phyloP scores from a whole-genome alignment of 2,888 invertebrate genomes.

The Cremastobaeus sp. region DNA sequence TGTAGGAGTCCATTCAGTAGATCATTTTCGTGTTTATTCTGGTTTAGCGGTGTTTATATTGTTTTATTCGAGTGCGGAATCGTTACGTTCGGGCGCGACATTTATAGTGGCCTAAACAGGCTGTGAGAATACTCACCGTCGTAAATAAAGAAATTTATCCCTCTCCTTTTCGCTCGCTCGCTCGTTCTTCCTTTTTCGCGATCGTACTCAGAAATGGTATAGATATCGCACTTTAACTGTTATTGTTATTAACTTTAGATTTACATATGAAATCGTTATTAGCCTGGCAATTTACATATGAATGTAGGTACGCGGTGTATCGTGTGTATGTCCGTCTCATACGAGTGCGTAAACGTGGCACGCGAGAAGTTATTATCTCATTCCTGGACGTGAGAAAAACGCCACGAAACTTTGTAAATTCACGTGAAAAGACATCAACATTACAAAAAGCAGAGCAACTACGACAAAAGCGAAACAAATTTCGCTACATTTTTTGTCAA shows the following conservation, averaged over 20 bases:
- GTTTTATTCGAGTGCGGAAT: slow-evolving; percentile 40
- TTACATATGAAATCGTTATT: slow-evolving; percentile 65
- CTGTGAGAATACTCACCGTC: too few relatives aligned
- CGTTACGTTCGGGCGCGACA: slow-evolving; percentile 40
- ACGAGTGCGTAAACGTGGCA: slow-evolving; percentile 58
- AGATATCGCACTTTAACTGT: slow-evolving; percentile 62
- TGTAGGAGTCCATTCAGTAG: slow-evolving; percentile 17
- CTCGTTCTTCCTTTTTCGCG: slow-evolving; percentile 36
- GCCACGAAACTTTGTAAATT: slow-evolving; percentile 33
- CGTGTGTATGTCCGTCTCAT: slow-evolving; percentile 57
- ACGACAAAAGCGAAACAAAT: slow-evolving; percentile 11
- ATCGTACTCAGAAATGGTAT: slow-evolving; percentile 44
- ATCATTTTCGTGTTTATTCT: slow-evolving; percentile 25
- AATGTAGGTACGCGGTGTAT: slow-evolving; percentile 59
- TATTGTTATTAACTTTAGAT: slow-evolving; percentile 65
- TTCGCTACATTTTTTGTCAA: slow-evolving; percentile 1
- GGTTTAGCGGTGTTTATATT: slow-evolving; percentile 31
- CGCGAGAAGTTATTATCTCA: slow-evolving; percentile 58
- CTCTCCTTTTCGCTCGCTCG: slow-evolving; percentile 16
- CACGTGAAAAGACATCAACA: slow-evolving; percentile 23
- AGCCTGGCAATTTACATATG: slow-evolving; percentile 63
- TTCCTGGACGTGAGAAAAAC: slow-evolving; percentile 44
- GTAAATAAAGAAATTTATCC: slow-evolving; percentile 50
- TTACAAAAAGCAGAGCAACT: slow-evolving; percentile 23
- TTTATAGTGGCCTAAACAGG: slow-evolving; percentile 56